These are phyloP conservation scores for Ophion slaviceki DNA, from an alignment of 2,888 invertebrate genomes.

Conservation along the genomic window DNA sequence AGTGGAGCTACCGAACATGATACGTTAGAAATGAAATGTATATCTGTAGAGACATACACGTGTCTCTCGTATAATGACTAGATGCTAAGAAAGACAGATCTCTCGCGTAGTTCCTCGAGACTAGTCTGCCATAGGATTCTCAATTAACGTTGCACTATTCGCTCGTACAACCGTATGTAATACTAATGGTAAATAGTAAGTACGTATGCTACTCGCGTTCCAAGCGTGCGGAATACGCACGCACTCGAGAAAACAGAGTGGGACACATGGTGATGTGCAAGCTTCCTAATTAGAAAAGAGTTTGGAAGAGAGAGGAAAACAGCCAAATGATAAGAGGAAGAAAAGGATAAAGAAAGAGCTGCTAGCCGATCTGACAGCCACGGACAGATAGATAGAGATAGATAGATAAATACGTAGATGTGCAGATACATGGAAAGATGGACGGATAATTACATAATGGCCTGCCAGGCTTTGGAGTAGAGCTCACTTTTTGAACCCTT, in stretches of 20 bases:
- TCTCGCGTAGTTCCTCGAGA: slow-evolving; percentile 41
- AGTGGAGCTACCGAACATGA: slow-evolving; percentile 8
- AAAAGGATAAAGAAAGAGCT: neutral
- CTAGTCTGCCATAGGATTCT: slow-evolving; percentile 41
- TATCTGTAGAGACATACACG: slow-evolving; percentile 12
- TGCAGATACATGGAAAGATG: neutral
- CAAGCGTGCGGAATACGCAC: slow-evolving; percentile 18
- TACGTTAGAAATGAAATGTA: slow-evolving; percentile 1
- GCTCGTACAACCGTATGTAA: slow-evolving; percentile 40
- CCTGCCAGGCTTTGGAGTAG: neutral
- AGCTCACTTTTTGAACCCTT: neutral
- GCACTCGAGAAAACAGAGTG: neutral
- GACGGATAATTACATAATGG: neutral
- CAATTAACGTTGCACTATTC: slow-evolving; percentile 59
- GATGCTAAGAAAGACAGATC: slow-evolving; percentile 33
- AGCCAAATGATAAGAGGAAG: neutral
- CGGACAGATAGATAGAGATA: neutral
- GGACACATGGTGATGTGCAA: neutral
- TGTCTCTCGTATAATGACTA: slow-evolving; percentile 45
- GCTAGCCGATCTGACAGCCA: neutral
- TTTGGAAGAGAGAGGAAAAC: neutral
- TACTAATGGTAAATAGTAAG: slow-evolving; percentile 45
- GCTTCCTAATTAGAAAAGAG: slow-evolving; percentile 2
- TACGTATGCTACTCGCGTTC: slow-evolving; percentile 31
- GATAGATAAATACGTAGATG: neutral